Conservation (phyloP, 2,113 vertebrate species). For the Ammospiza nelsoni region DNA sequence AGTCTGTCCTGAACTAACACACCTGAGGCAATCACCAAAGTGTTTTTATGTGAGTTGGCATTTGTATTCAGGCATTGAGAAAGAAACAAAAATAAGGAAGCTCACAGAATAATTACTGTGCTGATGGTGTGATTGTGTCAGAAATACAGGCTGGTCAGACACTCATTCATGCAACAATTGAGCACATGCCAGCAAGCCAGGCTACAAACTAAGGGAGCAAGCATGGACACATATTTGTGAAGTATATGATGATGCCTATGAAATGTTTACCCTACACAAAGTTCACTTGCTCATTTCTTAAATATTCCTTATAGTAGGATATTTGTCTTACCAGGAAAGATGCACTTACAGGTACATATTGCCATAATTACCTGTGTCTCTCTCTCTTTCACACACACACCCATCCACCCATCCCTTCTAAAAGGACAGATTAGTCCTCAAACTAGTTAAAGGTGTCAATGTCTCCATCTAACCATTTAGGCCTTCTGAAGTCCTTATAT, state of each 20-base stretch:
- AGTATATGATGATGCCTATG: neutral
- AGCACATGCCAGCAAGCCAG: neutral
- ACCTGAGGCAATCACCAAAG: neutral
- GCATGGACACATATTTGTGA: neutral
- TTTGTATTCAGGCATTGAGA: neutral
- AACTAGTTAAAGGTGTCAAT: neutral
- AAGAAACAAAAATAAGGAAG: constrained; percentile 13
- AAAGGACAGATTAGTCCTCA: neutral
- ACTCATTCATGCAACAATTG: neutral
- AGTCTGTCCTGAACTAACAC: neutral
- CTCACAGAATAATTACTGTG: neutral
- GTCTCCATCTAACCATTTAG: neutral
- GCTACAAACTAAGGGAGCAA: neutral
- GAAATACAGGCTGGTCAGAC: constrained; percentile 15
- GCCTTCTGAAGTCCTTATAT: neutral
- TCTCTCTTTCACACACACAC: too few relatives aligned
- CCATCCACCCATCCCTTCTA: neutral
- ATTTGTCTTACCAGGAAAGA: neutral
- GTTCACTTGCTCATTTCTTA: neutral
- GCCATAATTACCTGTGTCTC: neutral
- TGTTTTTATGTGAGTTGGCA: neutral
- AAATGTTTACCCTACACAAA: neutral
- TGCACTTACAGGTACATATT: neutral
- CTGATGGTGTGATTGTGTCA: neutral
- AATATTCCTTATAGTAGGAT: neutral